A percentile compares a stretch with the other conserved stretches of the same genome.
Evolutionary conservation across 1,140 invertebrate genomes (phyloP).

Genomic region (Caenorhabditis elegans): DNA sequence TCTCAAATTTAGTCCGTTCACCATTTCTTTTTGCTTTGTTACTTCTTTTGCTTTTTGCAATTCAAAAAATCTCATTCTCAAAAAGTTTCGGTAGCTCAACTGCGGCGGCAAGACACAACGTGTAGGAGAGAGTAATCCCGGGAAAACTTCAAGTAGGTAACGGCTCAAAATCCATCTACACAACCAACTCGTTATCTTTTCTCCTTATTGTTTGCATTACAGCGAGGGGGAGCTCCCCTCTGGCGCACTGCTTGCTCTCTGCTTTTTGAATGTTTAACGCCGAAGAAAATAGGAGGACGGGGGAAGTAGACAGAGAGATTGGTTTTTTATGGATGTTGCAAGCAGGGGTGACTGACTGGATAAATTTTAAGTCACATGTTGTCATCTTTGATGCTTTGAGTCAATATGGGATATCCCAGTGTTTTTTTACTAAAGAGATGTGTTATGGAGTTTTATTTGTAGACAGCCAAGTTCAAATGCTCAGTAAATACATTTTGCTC

Average conservation of each 20-base stretch:
- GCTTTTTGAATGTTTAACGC: conserved; percentile 26
- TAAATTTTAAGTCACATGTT: conserved; percentile 23
- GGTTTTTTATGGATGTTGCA: neutral
- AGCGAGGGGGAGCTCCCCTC: conserved; percentile 13
- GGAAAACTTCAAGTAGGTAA: conserved; percentile 32
- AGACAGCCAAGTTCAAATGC: too few species aligned
- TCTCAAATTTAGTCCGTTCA: too few species aligned
- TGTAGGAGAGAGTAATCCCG: conserved; percentile 12
- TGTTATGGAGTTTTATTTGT: too few species aligned
- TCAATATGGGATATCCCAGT: neutral
- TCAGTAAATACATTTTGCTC: too few species aligned
- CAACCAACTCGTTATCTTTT: conserved; percentile 23
- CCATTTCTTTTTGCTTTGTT: neutral
- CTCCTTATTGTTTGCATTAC: conserved; percentile 18
- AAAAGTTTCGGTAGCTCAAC: neutral
- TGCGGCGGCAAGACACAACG: conserved; percentile 16
- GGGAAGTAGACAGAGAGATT: neutral
- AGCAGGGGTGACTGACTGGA: neutral
- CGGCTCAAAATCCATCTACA: conserved; percentile 20
- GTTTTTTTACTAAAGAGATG: too few species aligned
- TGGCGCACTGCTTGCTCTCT: conserved; percentile 19
- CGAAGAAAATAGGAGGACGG: neutral
- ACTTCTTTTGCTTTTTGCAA: neutral
- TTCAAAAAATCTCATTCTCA: neutral
- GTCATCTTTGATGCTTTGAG: neutral